phyloP scores from a whole-genome alignment of 2,797 vertebrate genomes.

The Sarcophilus harrisii region DNA sequence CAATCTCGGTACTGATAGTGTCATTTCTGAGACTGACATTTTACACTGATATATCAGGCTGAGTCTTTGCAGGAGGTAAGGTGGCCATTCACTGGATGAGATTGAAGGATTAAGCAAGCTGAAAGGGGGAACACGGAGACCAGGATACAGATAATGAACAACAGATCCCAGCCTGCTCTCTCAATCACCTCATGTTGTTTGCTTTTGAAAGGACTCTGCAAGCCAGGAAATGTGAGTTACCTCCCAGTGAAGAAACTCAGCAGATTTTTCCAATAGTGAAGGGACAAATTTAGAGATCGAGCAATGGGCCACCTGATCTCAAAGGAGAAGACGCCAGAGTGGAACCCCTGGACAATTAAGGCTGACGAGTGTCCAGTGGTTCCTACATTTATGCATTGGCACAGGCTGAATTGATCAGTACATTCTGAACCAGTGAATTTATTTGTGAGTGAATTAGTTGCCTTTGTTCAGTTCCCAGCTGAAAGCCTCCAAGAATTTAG shows the following conservation, averaged over 20 bases:
- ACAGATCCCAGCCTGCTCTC: neutral
- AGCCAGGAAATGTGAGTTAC: neutral
- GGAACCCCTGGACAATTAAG: neutral
- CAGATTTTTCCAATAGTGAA: neutral
- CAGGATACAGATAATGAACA: neutral
- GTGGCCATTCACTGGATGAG: neutral
- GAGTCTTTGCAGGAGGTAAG: neutral
- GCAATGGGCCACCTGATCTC: neutral
- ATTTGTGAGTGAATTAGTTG: neutral
- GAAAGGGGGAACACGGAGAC: neutral
- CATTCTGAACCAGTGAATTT: neutral
- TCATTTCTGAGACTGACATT: neutral
- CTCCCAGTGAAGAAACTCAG: neutral
- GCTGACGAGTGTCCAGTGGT: neutral
- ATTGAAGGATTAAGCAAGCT: neutral
- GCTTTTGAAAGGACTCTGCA: neutral
- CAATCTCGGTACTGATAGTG: neutral
- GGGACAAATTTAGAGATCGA: neutral
- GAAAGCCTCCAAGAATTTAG: neutral
- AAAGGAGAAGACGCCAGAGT: neutral
- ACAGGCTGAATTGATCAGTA: neutral
- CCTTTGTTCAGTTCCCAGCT: neutral
- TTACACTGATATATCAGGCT: neutral
- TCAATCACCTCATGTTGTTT: neutral
- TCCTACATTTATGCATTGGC: neutral